Evolutionary conservation across 2,113 vertebrate species (phyloP).

Genomic region (Andinoacara biseriatus): DNA sequence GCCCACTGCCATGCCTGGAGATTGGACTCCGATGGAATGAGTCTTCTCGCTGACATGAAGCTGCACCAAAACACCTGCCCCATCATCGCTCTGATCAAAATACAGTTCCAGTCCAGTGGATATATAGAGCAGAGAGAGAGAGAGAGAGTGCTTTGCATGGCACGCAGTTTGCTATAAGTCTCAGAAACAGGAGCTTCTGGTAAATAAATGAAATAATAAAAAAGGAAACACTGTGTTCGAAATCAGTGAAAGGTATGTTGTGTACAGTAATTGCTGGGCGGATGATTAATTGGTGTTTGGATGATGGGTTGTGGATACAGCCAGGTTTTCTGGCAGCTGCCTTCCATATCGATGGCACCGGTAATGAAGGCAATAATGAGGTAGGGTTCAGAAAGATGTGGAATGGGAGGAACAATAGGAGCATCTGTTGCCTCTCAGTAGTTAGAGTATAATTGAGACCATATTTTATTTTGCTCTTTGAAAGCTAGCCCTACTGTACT

Average conservation of each 20-base stretch:
- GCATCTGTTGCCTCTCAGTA: constrained; percentile 67
- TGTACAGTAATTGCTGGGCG: constrained; percentile 44
- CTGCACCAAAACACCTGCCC: constrained; percentile 49
- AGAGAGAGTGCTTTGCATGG: constrained; percentile 38
- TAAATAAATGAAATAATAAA: constrained; percentile 11
- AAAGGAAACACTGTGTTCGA: constrained; percentile 14
- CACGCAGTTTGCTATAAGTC: not conserved
- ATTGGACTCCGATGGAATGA: constrained; percentile 30
- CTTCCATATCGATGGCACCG: constrained; percentile 56
- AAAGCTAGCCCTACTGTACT: constrained; percentile 21
- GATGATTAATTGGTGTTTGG: constrained; percentile 68
- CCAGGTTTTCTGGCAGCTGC: constrained; percentile 51
- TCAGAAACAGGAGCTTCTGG: not conserved
- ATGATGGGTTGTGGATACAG: constrained; percentile 63
- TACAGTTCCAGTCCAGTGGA: constrained; percentile 35
- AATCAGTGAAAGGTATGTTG: constrained; percentile 46
- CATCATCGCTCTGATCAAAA: constrained; percentile 48
- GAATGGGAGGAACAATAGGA: constrained; percentile 61
- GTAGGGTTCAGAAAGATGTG: constrained; percentile 58
- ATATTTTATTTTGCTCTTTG: constrained; percentile 61
- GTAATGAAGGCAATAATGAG: constrained; percentile 74
- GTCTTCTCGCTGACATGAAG: constrained; percentile 35
- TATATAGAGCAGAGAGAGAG: constrained; percentile 28
- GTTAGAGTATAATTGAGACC: constrained; percentile 50
- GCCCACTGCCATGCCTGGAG: constrained; percentile 33